Base-by-base conservation (phyloP, 2,888 invertebrate genomes). In the Drosophila sordidula region DNA sequence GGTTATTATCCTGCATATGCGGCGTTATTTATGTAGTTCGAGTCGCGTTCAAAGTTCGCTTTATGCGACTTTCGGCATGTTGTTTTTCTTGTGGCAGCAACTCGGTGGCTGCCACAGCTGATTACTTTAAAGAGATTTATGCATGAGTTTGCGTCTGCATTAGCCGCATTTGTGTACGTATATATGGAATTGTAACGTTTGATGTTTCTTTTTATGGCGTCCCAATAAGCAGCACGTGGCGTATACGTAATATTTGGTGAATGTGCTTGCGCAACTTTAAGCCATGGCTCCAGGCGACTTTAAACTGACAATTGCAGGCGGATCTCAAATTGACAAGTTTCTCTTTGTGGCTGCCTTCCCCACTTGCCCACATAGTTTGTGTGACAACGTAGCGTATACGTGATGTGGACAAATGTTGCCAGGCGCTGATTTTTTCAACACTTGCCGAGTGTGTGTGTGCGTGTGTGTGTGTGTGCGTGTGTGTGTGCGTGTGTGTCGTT, bases 361-460 rank as follows among this genome's bases (percentile, higher is more conserved):
- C 9, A 8, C 3, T 8, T 29, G 8, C 9, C 29, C 16, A 3
- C 16, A 58, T 58, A 78, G 78, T 72, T 64, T 69, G 41, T 46
- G 67, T 49, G 69, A 66, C 76, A 75, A 70, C 87, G 72, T 62
- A 55, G 72, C 89, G 83, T 80, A 84, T 87, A 89, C 83, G 89
- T 89, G 83, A 88, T 83, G 80, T 77, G 69, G 61, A 81, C 81
- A 71, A 87, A 84, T 80, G 71, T 63, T 69, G 63, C 65, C 67
- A 58, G 59, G 66, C 87, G 74, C 59, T 83, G 88, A 86, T 82
- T 82, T 82, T 70, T 64, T 62, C 55, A 61, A 70, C 87, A 74
- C 70, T 73, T 57, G 36, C 57, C 41, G 50, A 8, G 39, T 18
- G 29, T 26, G 42, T 54, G 44, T 44, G n/a, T n/a, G n/a, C n/a